Conservation (phyloP, 1,140 invertebrate species). For the Habropoda laboriosa region DNA sequence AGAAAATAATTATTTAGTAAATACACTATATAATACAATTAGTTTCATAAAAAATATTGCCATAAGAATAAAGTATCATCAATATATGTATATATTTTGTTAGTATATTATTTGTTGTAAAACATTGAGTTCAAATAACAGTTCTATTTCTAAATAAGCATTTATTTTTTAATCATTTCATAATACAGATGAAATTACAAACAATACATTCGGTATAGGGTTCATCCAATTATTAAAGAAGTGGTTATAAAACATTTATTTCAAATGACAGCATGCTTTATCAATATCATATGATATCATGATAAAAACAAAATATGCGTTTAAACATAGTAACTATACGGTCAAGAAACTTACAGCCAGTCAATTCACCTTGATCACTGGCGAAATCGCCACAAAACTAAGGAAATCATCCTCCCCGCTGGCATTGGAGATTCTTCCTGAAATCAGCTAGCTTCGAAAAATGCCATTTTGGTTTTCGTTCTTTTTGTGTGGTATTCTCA, state of each 20-base stretch:
- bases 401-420: constrained; percentile 62
- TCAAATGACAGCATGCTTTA: constrained; percentile 29
- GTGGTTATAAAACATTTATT: constrained; percentile 22
- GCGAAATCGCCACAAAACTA: constrained; percentile 62
- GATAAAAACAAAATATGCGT: neutral
- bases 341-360: constrained; percentile 39
- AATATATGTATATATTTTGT: neutral
- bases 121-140: constrained; percentile 10
- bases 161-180: constrained; percentile 6
- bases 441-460: constrained; percentile 60
- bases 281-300: neutral
- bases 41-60: neutral
- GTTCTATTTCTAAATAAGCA: neutral
- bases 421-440: constrained; percentile 45
- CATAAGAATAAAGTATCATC: neutral
- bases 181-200: neutral
- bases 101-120: neutral
- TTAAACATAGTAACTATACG: neutral
- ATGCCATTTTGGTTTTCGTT: constrained; percentile 51
- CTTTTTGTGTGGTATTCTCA: constrained; percentile 2
- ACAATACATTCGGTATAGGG: neutral
- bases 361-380: constrained; percentile 52
- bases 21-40: neutral
- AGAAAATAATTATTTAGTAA: neutral
- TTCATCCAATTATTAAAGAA: constrained; percentile 11